Percentiles rank a stretch among this genome's conserved stretches.
Conservation (phyloP, 2,797 vertebrate genomes). For the Peromyscus eremicus region DNA sequence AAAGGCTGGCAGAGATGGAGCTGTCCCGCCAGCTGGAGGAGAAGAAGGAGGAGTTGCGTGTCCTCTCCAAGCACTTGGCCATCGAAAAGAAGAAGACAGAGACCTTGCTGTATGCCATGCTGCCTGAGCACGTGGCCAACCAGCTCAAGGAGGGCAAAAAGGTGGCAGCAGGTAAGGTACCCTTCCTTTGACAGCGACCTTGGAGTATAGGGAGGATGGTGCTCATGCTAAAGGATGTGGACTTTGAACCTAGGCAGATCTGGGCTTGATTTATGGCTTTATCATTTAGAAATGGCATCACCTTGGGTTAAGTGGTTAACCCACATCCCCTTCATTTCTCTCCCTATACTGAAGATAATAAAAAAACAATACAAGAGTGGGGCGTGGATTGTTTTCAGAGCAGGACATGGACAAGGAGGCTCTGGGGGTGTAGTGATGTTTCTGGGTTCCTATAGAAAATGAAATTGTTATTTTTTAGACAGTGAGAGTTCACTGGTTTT, state of each 20-base stretch:
- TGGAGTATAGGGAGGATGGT: rapidly evolving
- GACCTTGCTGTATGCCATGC: constrained; percentile 90
- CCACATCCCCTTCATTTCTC: neutral
- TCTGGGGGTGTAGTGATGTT: neutral
- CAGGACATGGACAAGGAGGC: neutral
- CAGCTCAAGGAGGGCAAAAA: constrained; percentile 91
- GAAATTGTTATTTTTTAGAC: neutral
- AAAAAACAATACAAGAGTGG: neutral
- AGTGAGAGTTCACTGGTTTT: neutral
- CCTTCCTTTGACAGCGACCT: neutral
- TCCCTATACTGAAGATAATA: neutral
- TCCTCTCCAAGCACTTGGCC: constrained; percentile 89
- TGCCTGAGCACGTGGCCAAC: constrained; percentile 90
- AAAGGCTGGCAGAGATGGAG: constrained; percentile 90
- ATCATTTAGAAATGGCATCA: neutral
- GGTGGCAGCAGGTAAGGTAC: constrained; percentile 87
- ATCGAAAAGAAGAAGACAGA: constrained; percentile 91
- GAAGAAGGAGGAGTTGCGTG: constrained; percentile 91
- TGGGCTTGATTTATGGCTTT: neutral
- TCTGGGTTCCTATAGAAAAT: neutral
- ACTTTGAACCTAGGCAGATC: neutral
- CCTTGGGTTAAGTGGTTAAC: neutral
- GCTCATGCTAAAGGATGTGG: rapidly evolving
- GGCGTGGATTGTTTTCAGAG: neutral
- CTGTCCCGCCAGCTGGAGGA: constrained; percentile 91